Percentiles rank a stretch among this genome's conserved stretches.
Conservation (phyloP, 2,888 invertebrate species). For the Azorinus chamasolen region DNA sequence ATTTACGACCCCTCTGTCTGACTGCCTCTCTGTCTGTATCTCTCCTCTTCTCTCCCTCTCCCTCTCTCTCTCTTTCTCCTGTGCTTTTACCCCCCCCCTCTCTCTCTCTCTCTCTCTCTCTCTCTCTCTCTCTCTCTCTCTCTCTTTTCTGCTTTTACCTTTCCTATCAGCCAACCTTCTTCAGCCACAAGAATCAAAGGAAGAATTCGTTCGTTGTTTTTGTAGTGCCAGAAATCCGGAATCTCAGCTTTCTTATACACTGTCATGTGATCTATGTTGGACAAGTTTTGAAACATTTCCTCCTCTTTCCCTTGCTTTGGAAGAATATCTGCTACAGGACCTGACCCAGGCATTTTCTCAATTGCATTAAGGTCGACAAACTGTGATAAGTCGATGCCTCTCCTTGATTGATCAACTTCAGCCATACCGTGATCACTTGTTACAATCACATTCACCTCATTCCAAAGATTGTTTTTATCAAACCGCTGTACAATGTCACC, state of each 20-base stretch:
- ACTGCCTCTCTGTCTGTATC: no score
- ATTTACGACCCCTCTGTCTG: no score
- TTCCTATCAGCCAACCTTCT: conserved; percentile 87
- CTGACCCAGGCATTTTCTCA: conserved; percentile 49
- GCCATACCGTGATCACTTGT: conserved; percentile 84
- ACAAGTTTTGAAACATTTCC: conserved; percentile 67
- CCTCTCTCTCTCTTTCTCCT: no score
- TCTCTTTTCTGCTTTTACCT: no score
- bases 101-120: no score
- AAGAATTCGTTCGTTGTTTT: conserved; percentile 89
- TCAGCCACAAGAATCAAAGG: conserved; percentile 90
- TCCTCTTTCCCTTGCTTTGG: conserved; percentile 55
- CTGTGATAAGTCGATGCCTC: conserved; percentile 58
- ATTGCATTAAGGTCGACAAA: conserved; percentile 60
- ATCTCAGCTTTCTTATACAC: conserved; percentile 89
- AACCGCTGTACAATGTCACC: conserved; percentile 68
- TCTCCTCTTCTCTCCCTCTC: no score
- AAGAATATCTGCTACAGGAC: conserved; percentile 64
- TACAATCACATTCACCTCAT: conserved; percentile 77
- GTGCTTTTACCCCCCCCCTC: no score
- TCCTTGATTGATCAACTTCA: conserved; percentile 59
- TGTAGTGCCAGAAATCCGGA: conserved; percentile 89
- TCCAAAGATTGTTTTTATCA: conserved; percentile 43
- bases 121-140: no score
- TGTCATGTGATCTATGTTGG: conserved; percentile 66